Base-by-base conservation (phyloP, 1,140 invertebrate species). In the Aphis craccivora region DNA sequence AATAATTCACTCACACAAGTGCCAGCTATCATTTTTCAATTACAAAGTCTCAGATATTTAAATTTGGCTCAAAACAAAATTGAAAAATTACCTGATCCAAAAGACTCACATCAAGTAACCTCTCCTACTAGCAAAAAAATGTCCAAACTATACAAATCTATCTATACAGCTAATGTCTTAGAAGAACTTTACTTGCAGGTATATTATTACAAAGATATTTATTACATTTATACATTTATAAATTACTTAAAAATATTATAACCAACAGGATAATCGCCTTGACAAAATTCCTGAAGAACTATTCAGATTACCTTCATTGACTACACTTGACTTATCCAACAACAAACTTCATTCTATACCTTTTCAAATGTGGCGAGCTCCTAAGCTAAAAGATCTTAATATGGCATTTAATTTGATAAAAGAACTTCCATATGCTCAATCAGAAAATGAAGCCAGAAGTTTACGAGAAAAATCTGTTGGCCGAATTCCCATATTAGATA, bases 261-360 rank as follows among this genome's bases (percentile, higher is more conserved):
- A 81, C 9, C 20, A 83, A 51, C 11, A 99, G 95, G 97, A 99
- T 95, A 99, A 99, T 95, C 96, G 97, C 51, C 95, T 99, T 35
- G 97, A 98, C 94, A 96, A 96, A 81, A 95, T 99, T 23, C 98
- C 98, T 0, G 96, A 97, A 37, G 97, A 97, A 94, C 95, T 99
- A 5, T 98, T 99, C 95, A 96, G 96, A 43, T 96, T 99, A 81
- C 98, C 98, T 1, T 95, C 96, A 0, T 95, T 99, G 3, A 96
- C 97, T 40, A 97, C 97, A 9, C 96, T 99, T 94, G 98, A 99
- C 95, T 96, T 99, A 0, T 98, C 98, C 0, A 98, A 99, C 95
- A 99, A 99, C 95, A 98, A 98, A 95, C 95, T 99, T n/a, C 97
- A 97, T 84, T 95, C 96, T 91, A 95, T 99, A 60, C 98, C 99